These are phyloP conservation scores for Turnix velox DNA, from an alignment of 2,113 vertebrate genomes.

Conservation along the genomic window DNA sequence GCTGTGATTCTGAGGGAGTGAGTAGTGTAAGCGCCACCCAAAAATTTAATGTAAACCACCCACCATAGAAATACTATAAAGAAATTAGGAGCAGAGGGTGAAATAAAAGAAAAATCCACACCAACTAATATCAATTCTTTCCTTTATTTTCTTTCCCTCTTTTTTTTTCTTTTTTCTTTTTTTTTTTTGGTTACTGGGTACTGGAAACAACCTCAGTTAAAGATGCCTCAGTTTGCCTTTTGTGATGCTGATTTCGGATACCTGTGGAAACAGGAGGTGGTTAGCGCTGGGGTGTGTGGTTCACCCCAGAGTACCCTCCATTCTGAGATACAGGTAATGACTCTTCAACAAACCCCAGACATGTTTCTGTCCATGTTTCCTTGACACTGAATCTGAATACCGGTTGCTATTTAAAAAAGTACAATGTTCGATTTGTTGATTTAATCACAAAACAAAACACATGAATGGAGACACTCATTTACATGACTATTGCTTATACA, in stretches of 20 bases:
- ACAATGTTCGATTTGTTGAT: constrained; percentile 75
- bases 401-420: constrained; percentile 79
- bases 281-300: background rate
- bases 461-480: constrained; percentile 80
- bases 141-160: constrained; percentile 42
- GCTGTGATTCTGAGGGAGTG: fast-evolving
- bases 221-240: background rate
- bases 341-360: background rate
- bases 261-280: background rate
- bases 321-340: background rate
- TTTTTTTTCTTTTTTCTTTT: background rate
- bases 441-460: constrained; percentile 75
- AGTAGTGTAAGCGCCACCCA: background rate
- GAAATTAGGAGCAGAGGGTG: background rate
- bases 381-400: constrained; percentile 74
- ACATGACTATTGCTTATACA: constrained; percentile 65
- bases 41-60: background rate
- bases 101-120: background rate
- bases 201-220: background rate
- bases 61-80: background rate
- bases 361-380: background rate
- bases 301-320: background rate
- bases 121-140: constrained; percentile 11
- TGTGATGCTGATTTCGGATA: background rate
- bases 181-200: background rate